Evolutionary conservation across 2,888 invertebrate species (phyloP), one percentile per base, ranked within the genome.

Genomic region (Ceriagrion tenellum): DNA sequence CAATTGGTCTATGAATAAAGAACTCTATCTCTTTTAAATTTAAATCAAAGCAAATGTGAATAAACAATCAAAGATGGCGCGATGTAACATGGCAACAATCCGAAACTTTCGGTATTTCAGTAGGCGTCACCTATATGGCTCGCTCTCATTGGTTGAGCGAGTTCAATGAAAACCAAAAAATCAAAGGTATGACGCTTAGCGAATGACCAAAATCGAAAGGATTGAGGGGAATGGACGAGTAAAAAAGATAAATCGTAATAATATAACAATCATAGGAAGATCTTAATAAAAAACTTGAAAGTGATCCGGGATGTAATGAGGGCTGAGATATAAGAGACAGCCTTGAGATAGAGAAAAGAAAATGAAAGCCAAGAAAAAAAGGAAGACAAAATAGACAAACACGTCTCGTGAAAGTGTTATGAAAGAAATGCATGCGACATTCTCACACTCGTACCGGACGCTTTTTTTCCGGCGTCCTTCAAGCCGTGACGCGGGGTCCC

Each of bases 371-470:
- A 26, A 63, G 40, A 63, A 91, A 91, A 59, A 91, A 55, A 93
- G 93, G 93, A 93, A 93, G 93, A 93, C 35, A 69, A 93, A 93
- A 89, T 47, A 55, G 89, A 89, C 89, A 89, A 89, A 89, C 47
- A 93, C 26, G 47, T 93, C 81, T 81, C 26, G 69, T 69, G 93
- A 69, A 93, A 91, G n/a, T 63, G 59, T 35, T n/a, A 91, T 63
- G 91, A 88, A 88, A 88, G 88, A 88, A 88, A 89, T 89, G 89
- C 89, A 89, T 89, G 89, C 89, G 89, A 35, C 89, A 89, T 89
- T 89, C 89, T 89, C 89, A 89, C 89, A 89, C 89, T 40, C 93
- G 69, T 59, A 40, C 40, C 55, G 74, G 40, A 35, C 20, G 30
- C 16, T 16, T 20, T n/a, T n/a, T n/a, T 30, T 81, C 26, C 16